phyloP scores from a whole-genome alignment of 2,888 invertebrate species.

The Drosophila lacicola region DNA sequence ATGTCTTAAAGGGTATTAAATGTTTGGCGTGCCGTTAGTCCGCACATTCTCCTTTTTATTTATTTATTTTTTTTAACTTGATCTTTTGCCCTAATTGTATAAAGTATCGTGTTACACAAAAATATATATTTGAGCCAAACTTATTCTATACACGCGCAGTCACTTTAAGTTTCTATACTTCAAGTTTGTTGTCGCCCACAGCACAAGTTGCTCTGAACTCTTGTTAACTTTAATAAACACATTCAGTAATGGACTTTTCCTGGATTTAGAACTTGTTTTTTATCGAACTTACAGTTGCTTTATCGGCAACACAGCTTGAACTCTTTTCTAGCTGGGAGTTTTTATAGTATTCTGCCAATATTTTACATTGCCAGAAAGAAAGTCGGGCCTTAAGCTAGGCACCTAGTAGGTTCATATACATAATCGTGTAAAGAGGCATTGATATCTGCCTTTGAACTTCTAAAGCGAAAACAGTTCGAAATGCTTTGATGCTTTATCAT shows the following conservation, averaged over 20 bases:
- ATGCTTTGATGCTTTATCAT: too few species aligned
- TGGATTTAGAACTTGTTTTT: not conserved
- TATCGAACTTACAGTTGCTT: not conserved
- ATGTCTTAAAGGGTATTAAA: not conserved
- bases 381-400: too few species aligned
- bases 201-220: not conserved
- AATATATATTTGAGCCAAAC: slow-evolving; percentile 10
- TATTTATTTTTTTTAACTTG: slow-evolving; percentile 11
- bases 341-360: not conserved
- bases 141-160: slow-evolving; percentile 15
- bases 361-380: not conserved
- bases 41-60: slow-evolving; percentile 9
- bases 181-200: not conserved
- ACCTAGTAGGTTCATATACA: too few species aligned
- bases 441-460: too few species aligned
- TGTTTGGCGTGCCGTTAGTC: not conserved
- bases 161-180: not conserved
- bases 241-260: not conserved
- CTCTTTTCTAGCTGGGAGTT: not conserved
- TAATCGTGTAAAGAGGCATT: too few species aligned
- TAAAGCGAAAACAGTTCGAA: too few species aligned
- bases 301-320: not conserved
- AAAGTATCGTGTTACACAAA: slow-evolving; percentile 10
- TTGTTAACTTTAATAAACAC: not conserved
- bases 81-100: slow-evolving; percentile 37